These are phyloP conservation scores for Lordiphosa andalusiaca DNA, from an alignment of 2,888 invertebrate species.

Conservation along the genomic window DNA sequence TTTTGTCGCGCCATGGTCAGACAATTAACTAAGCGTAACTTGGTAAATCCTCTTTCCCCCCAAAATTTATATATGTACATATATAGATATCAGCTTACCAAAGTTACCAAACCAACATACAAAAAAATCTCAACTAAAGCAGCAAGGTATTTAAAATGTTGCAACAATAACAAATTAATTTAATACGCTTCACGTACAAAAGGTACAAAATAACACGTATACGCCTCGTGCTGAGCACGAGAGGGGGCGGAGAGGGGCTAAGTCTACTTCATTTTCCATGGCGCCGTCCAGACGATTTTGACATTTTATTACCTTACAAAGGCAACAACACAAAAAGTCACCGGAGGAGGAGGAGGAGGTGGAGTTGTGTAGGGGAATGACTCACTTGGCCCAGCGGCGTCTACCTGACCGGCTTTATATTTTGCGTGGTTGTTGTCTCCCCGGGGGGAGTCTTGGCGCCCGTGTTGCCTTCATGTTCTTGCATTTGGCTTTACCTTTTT, in stretches of 20 bases:
- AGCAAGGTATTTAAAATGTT: constrained; percentile 19
- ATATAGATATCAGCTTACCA: constrained; percentile 11
- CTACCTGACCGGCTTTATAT: constrained; percentile 46
- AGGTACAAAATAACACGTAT: constrained; percentile 14
- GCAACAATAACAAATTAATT: constrained; percentile 31
- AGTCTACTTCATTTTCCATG: constrained; percentile 63
- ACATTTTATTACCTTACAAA: constrained; percentile 66
- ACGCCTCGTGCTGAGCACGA: constrained; percentile 7
- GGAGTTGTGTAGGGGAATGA: constrained; percentile 34
- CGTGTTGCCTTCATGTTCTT: constrained; percentile 21
- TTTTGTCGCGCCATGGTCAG: constrained; percentile 23
- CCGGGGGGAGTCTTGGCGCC: constrained; percentile 18
- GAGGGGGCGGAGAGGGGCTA: constrained; percentile 8
- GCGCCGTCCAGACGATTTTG: constrained; percentile 73
- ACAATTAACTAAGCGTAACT: constrained; percentile 28
- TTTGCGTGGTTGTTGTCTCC: constrained; percentile 25
- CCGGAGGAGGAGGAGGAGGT: neutral
- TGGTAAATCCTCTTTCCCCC: neutral
- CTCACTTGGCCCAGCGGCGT: constrained; percentile 47
- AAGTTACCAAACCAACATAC: constrained; percentile 1
- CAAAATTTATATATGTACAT: neutral
- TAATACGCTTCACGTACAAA: constrained; percentile 21
- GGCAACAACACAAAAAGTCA: constrained; percentile 16
- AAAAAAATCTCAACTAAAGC: constrained; percentile 6
- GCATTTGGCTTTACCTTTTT: constrained; percentile 16